phyloP scores from a whole-genome alignment of 92 coral and sea anemone genomes.

The Zoanthus gigantus region DNA sequence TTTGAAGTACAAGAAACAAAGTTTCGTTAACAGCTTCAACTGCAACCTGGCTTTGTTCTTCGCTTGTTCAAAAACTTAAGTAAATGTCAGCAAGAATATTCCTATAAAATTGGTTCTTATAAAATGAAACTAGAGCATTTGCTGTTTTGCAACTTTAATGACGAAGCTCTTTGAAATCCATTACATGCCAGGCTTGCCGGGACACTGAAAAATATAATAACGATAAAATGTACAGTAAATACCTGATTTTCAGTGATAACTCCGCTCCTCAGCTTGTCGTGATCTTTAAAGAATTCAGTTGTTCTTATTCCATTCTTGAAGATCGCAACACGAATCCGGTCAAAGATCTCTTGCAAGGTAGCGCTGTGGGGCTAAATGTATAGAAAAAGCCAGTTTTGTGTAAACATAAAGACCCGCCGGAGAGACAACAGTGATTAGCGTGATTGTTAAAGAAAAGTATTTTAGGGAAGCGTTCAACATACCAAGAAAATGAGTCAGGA shows the following conservation, averaged over 20 bases:
- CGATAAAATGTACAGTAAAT: background rate
- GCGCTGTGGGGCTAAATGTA: slow-evolving; percentile 72
- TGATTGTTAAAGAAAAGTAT: too few species aligned
- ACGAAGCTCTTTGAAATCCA: background rate
- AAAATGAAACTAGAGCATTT: too few species aligned
- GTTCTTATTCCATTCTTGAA: slow-evolving; percentile 96
- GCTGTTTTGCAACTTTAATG: too few species aligned
- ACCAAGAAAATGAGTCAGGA: too few species aligned
- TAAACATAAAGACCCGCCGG: background rate
- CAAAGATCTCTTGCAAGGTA: slow-evolving; percentile 81
- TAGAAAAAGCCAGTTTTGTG: background rate
- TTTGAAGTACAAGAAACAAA: too few species aligned
- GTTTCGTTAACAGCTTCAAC: too few species aligned
- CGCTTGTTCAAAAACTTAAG: too few species aligned
- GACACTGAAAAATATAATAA: background rate
- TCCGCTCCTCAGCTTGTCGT: slow-evolving; percentile 96
- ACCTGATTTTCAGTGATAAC: slow-evolving; percentile 98
- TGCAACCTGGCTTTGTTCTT: too few species aligned
- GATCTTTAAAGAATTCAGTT: slow-evolving; percentile 95
- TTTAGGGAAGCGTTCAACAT: too few species aligned
- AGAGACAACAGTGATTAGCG: too few species aligned
- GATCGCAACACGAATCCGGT: slow-evolving; percentile 89
- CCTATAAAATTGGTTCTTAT: too few species aligned
- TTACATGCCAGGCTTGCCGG: background rate
- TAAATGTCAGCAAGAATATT: too few species aligned